Evolutionary conservation across 2,797 vertebrate genomes (phyloP).

Genomic region (Rhyacichthys aspro): DNA sequence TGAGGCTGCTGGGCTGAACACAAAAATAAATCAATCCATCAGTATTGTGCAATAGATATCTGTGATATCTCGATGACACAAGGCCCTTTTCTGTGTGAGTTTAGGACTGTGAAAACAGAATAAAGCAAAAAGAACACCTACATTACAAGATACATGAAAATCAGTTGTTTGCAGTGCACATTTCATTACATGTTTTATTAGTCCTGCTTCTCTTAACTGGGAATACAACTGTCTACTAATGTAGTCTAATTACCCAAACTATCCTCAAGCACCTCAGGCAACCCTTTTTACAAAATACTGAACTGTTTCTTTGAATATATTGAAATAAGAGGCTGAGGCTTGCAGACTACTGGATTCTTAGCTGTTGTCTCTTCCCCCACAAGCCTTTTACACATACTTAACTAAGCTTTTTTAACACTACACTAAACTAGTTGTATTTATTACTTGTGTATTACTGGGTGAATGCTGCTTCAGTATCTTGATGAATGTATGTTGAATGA

Average conservation of each 20-base stretch:
- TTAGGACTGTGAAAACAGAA: not conserved
- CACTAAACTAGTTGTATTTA: conserved; percentile 48
- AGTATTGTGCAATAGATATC: no score
- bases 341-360: conserved; percentile 1
- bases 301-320: conserved; percentile 8
- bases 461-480: conserved; percentile 31
- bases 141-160: no score
- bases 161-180: no score
- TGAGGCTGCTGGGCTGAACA: no score
- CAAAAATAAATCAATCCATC: no score
- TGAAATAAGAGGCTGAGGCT: conserved; percentile 6
- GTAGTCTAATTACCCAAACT: not conserved
- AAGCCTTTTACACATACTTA: not conserved
- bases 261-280: not conserved
- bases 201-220: not conserved
- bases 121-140: not conserved
- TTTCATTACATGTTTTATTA: no score
- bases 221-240: not conserved
- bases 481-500: conserved; percentile 43
- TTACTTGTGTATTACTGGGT: conserved; percentile 42
- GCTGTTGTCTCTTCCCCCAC: not conserved
- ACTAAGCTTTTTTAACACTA: conserved; percentile 30
- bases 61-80: no score
- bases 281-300: conserved; percentile 3
- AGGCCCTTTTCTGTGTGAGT: no score